phyloP scores from a whole-genome alignment of 2,797 vertebrate species.

The Pipistrellus kuhlii region DNA sequence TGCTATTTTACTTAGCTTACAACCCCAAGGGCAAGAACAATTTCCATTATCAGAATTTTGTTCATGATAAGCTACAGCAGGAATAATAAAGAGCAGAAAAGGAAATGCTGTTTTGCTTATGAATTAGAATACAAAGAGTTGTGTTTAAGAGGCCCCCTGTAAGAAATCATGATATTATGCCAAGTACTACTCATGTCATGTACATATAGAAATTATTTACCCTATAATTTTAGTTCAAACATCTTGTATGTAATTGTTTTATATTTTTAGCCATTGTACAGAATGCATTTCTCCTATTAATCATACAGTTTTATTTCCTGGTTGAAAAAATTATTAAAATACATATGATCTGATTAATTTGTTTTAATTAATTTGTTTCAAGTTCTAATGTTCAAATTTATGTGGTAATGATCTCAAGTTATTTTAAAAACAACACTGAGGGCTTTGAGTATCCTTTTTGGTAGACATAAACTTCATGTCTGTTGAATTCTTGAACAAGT shows the following conservation, averaged over 20 bases:
- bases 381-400: slow-evolving; percentile 40
- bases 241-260: neutral
- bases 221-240: neutral
- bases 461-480: neutral
- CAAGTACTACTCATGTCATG: neutral
- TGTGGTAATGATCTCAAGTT: neutral
- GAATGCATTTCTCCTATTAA: neutral
- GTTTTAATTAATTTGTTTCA: neutral
- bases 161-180: neutral
- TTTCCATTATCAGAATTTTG: slow-evolving; percentile 49
- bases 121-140: neutral
- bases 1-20: slow-evolving; percentile 42
- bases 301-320: neutral
- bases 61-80: slow-evolving; percentile 4
- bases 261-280: neutral
- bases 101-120: neutral
- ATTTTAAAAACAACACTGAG: neutral
- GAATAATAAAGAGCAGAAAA: slow-evolving; percentile 2
- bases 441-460: neutral
- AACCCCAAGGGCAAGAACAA: slow-evolving; percentile 12
- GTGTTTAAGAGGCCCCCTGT: neutral
- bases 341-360: neutral
- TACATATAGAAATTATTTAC: neutral
- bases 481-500: neutral
- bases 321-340: neutral